These are phyloP conservation scores for Sebastolobus altivelis DNA, from an alignment of 2,797 vertebrate species.

Conservation along the genomic window DNA sequence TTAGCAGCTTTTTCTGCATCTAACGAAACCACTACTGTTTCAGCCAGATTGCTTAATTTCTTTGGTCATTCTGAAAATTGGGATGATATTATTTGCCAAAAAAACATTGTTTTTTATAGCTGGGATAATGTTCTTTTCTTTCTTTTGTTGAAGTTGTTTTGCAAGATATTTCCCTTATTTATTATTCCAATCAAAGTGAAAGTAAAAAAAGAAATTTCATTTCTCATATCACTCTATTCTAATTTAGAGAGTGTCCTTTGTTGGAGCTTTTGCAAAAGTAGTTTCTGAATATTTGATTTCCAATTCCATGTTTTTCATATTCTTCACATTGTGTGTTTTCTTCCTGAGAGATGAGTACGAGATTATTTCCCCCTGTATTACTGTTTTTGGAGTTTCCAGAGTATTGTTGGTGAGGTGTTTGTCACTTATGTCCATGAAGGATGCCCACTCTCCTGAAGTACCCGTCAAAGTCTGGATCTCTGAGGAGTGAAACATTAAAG, in stretches of 20 bases:
- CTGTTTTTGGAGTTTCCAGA: constrained; percentile 1
- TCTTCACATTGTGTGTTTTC: background rate
- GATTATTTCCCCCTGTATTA: background rate
- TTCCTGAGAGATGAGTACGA: background rate
- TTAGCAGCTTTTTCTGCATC: background rate
- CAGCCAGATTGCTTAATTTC: background rate
- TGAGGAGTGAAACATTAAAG: constrained; percentile 34
- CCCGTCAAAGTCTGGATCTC: constrained; percentile 30
- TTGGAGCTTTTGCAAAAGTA: background rate
- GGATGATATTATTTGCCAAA: background rate
- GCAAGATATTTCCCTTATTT: background rate
- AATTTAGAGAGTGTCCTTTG: background rate
- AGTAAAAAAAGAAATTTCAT: background rate
- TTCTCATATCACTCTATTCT: background rate
- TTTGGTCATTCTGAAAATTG: background rate
- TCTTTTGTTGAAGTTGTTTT: background rate
- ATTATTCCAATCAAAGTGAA: background rate
- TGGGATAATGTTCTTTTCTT: background rate
- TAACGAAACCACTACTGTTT: background rate
- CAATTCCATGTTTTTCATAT: background rate
- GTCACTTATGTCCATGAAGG: constrained; percentile 17
- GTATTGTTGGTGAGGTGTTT: background rate
- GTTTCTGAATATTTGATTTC: background rate
- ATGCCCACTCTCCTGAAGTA: constrained; percentile 20
- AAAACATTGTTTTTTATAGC: background rate